These are phyloP conservation scores for Rhinopithecus roxellana DNA, from an alignment of 2,113 vertebrate genomes.

Conservation along the genomic window DNA sequence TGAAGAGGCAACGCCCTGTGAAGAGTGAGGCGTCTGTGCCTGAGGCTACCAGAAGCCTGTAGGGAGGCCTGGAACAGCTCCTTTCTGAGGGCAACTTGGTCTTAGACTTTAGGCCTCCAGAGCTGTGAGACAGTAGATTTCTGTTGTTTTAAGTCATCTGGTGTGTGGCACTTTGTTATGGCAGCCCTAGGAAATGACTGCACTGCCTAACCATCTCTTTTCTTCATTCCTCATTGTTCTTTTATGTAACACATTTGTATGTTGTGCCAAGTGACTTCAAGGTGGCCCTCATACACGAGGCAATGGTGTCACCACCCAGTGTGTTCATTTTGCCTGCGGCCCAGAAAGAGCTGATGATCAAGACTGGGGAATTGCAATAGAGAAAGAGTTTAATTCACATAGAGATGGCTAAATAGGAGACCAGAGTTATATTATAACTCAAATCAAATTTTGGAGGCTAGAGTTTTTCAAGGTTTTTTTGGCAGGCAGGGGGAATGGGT, in stretches of 20 bases:
- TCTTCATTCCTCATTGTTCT: neutral
- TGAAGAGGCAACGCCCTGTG: rapidly evolving
- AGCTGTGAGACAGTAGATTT: neutral
- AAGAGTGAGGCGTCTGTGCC: too few species aligned
- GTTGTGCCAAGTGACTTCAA: neutral
- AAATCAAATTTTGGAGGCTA: too few species aligned
- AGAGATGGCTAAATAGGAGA: too few species aligned
- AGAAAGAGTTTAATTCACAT: too few species aligned
- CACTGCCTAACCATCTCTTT: neutral
- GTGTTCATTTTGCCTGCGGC: too few species aligned
- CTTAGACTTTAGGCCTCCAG: neutral
- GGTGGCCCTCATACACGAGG: neutral
- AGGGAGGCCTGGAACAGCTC: neutral
- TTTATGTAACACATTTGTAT: neutral
- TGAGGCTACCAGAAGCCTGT: neutral
- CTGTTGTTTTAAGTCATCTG: neutral
- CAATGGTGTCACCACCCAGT: too few species aligned
- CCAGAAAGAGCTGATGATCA: too few species aligned
- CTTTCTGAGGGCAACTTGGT: neutral
- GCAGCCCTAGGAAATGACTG: neutral
- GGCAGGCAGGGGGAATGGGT: too few species aligned
- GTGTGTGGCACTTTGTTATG: neutral
- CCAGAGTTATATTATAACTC: too few species aligned
- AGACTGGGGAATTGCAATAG: too few species aligned
- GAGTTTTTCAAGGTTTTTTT: too few species aligned